A percentile compares a stretch with the other conserved stretches of the same genome.
These are phyloP conservation scores for Pithys albifrons DNA, from an alignment of 2,113 vertebrate species.

Conservation along the genomic window DNA sequence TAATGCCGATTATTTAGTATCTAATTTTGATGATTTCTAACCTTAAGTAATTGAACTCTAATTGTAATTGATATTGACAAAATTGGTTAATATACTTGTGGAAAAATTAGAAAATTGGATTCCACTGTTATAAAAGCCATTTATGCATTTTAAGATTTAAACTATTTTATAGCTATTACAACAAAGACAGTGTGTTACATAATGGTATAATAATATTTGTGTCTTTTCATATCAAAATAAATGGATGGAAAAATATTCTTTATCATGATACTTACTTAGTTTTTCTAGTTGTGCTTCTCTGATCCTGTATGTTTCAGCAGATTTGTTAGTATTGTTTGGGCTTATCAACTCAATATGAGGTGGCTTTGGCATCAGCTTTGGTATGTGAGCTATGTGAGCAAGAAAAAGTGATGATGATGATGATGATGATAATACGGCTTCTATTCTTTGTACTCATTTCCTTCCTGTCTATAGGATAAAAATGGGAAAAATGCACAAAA, in stretches of 20 bases:
- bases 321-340: neutral
- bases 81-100: neutral
- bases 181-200: conserved; percentile 1
- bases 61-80: neutral
- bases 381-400: neutral
- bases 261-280: neutral
- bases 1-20: conserved; percentile 32
- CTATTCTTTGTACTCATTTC: neutral
- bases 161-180: neutral
- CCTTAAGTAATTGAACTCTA: neutral
- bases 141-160: neutral
- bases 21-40: neutral
- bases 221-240: conserved; percentile 7
- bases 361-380: neutral
- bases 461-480: neutral
- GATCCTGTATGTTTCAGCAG: neutral
- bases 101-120: neutral
- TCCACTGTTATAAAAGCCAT: neutral
- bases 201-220: neutral
- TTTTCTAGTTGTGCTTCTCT: neutral
- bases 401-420: neutral
- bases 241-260: neutral
- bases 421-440: neutral
- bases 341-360: neutral
- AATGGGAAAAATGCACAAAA: neutral